A percentile compares a stretch with the other conserved stretches of the same genome.
Conservation (phyloP, 2,797 vertebrate species). For the Mycteria americana region DNA sequence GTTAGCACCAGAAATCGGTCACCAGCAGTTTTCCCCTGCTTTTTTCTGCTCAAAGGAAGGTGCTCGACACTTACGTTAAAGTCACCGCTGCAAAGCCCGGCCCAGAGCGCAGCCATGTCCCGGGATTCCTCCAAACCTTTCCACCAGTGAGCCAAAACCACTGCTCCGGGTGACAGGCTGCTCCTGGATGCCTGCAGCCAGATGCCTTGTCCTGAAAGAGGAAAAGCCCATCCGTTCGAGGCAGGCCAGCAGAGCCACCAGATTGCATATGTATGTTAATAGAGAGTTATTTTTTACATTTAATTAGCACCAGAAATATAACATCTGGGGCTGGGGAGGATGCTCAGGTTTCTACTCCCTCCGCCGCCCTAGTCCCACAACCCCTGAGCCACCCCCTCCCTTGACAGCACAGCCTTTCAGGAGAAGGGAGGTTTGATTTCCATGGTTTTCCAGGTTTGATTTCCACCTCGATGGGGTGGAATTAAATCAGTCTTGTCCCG, state of each 20-base stretch:
- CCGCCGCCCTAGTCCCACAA: background rate
- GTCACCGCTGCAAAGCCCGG: background rate
- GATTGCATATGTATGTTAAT: rapidly evolving
- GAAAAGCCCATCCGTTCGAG: background rate
- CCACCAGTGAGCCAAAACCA: background rate
- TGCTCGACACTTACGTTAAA: rapidly evolving
- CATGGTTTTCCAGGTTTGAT: too few species aligned
- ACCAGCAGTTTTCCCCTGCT: background rate
- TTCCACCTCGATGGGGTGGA: too few species aligned
- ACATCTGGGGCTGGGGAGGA: background rate
- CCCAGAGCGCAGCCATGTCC: background rate
- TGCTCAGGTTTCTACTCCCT: background rate
- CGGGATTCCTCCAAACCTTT: background rate
- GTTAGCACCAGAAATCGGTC: background rate
- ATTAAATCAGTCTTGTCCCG: background rate
- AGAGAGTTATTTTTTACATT: background rate
- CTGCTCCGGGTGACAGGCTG: rapidly evolving
- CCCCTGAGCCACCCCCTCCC: background rate
- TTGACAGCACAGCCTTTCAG: background rate
- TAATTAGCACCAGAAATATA: background rate
- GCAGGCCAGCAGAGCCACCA: background rate
- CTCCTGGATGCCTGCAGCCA: background rate
- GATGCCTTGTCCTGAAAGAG: background rate
- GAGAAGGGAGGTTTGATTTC: background rate
- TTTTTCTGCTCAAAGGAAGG: background rate